Conservation (phyloP, 2,888 invertebrate species). For the Parapristionchus giblindavisi region DNA sequence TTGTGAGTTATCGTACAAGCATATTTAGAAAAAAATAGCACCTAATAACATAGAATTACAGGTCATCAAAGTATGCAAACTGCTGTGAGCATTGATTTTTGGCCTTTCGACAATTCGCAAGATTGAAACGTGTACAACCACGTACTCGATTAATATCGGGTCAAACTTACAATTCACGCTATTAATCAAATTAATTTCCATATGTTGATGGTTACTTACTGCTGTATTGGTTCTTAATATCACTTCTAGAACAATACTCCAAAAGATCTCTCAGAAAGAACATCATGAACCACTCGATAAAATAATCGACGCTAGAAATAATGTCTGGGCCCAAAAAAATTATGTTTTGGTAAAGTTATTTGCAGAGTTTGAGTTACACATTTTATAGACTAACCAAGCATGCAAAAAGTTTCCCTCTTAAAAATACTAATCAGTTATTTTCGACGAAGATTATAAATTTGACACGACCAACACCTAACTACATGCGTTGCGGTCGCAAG, state of each 20-base stretch:
- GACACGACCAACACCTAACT: no score
- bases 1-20: background rate
- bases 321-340: no score
- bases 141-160: background rate
- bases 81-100: constrained; percentile 30
- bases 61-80: constrained; percentile 10
- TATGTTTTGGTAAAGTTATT: no score
- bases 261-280: constrained; percentile 8
- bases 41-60: background rate
- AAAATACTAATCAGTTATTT: no score
- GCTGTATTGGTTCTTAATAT: background rate
- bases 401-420: no score
- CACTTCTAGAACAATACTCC: background rate
- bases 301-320: background rate
- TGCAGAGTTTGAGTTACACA: no score
- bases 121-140: background rate
- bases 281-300: background rate
- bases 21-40: background rate
- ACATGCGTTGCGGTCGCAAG: no score
- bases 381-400: no score
- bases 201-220: background rate
- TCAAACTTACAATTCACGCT: background rate
- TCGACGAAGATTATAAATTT: no score
- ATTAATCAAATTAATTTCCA: background rate
- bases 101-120: constrained; percentile 16